These are phyloP conservation scores for Pseudomyrmex gracilis DNA, from an alignment of 1,140 invertebrate genomes.

Conservation along the genomic window DNA sequence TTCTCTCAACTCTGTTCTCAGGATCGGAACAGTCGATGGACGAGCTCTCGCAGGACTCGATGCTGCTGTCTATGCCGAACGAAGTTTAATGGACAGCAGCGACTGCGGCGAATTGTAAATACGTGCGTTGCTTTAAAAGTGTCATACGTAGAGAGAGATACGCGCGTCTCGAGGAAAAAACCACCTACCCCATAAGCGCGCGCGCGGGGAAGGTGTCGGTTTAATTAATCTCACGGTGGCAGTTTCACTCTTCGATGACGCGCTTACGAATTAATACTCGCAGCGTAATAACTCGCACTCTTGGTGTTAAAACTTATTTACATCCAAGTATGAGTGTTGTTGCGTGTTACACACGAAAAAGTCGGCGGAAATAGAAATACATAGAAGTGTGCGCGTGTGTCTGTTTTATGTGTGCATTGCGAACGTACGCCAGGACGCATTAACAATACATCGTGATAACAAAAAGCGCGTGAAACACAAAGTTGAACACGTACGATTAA, in stretches of 20 bases:
- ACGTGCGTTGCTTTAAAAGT: slow-evolving; percentile 48
- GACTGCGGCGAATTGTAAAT: slow-evolving; percentile 63
- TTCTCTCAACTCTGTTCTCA: slow-evolving; percentile 84
- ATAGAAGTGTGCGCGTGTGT: not conserved
- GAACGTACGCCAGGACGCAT: not conserved
- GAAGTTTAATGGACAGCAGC: slow-evolving; percentile 85
- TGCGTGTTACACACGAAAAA: slow-evolving; percentile 5
- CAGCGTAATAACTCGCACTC: slow-evolving; percentile 19
- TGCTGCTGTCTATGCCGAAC: slow-evolving; percentile 91
- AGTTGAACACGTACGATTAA: no score
- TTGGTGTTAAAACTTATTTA: slow-evolving; percentile 26
- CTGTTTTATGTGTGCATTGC: not conserved
- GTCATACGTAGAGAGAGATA: not conserved
- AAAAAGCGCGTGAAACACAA: no score
- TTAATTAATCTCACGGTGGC: slow-evolving; percentile 31
- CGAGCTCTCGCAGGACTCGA: slow-evolving; percentile 92
- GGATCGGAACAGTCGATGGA: slow-evolving; percentile 91
- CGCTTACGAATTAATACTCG: slow-evolving; percentile 2
- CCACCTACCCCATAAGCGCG: not conserved
- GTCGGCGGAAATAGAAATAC: not conserved
- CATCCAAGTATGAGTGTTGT: not conserved
- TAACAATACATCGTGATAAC: no score
- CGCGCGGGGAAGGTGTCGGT: not conserved
- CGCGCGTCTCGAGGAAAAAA: slow-evolving; percentile 6
- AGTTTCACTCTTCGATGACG: slow-evolving; percentile 42